Evolutionary conservation across 2,113 vertebrate genomes (phyloP).

Genomic region (Sphaerodactylus townsendi): DNA sequence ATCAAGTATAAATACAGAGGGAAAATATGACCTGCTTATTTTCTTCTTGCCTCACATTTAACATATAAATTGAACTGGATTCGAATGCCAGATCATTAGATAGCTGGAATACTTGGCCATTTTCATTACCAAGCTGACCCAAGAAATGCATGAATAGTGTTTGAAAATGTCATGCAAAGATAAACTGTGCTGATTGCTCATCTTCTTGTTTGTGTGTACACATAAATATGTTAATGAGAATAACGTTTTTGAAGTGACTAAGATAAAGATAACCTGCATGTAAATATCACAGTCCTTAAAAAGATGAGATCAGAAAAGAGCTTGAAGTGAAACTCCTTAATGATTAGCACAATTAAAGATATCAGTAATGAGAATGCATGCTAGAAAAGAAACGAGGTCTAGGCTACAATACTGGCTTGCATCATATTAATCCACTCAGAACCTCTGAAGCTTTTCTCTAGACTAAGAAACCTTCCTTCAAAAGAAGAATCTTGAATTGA

Average conservation of each 20-base stretch:
- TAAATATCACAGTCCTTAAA: conserved; percentile 19
- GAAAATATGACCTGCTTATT: conserved; percentile 24
- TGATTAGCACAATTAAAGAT: neutral
- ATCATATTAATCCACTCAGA: too few relatives aligned
- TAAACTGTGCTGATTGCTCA: conserved; percentile 45
- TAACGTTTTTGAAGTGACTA: conserved; percentile 24
- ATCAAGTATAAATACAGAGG: neutral
- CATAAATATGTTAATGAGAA: conserved; percentile 10
- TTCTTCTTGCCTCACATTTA: conserved; percentile 46
- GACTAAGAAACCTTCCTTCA: too few relatives aligned
- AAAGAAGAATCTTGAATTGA: too few relatives aligned
- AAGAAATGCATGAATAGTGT: conserved; percentile 57
- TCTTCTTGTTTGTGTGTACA: neutral
- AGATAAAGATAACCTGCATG: neutral
- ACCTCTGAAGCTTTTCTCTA: too few relatives aligned
- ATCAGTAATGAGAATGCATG: neutral
- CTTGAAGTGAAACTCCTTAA: neutral
- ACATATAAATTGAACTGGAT: conserved; percentile 58
- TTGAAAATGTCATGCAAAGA: conserved; percentile 54
- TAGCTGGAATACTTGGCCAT: conserved; percentile 14
- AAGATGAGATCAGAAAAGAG: neutral
- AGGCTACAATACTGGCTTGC: too few relatives aligned
- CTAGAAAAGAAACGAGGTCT: neutral
- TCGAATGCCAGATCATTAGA: conserved; percentile 56
- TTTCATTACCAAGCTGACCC: conserved; percentile 56